Evolutionary conservation across 2,797 vertebrate species (phyloP).

Genomic region (Ctenochaetus hawaiiensis): DNA sequence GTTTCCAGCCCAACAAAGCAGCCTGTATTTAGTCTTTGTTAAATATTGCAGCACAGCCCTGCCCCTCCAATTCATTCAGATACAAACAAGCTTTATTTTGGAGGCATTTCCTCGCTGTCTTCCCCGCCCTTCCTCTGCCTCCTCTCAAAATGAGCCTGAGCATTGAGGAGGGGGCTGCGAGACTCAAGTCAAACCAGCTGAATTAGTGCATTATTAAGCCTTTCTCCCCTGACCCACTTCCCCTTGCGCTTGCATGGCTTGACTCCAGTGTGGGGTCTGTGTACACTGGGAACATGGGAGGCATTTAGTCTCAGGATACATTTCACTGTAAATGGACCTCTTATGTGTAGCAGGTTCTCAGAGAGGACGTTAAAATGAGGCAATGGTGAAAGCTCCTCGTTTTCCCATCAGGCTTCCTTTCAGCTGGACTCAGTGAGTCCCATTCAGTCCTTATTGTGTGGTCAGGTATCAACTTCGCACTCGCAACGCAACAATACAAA

Average conservation of each 20-base stretch:
- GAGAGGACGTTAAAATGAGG: constrained; percentile 49
- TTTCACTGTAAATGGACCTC: constrained; percentile 68
- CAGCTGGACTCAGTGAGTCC: constrained; percentile 7
- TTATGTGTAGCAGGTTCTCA: constrained; percentile 37
- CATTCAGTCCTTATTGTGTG: constrained; percentile 34
- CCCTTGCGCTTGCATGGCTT: constrained; percentile 38
- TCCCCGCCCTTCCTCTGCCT: constrained; percentile 50
- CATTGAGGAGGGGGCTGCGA: constrained; percentile 13
- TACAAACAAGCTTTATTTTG: constrained; percentile 56
- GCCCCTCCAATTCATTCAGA: constrained; percentile 3
- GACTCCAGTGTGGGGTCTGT: constrained; percentile 46
- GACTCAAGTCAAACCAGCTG: constrained; percentile 50
- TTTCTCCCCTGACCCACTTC: constrained; percentile 62
- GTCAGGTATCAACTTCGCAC: constrained; percentile 39
- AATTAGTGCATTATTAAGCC: constrained; percentile 72
- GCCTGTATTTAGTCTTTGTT: constrained; percentile 47
- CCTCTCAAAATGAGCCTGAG: constrained; percentile 18
- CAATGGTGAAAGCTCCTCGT: constrained; percentile 60
- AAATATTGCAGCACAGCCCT: constrained; percentile 36
- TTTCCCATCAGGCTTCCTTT: constrained; percentile 46
- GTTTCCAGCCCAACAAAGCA: constrained; percentile 42
- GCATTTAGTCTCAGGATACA: constrained; percentile 42
- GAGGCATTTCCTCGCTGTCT: constrained; percentile 61
- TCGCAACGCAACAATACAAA: constrained; percentile 20
- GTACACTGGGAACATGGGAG: constrained; percentile 42